Conservation (phyloP, 2,113 vertebrate species). For the Centrocercus urophasianus region DNA sequence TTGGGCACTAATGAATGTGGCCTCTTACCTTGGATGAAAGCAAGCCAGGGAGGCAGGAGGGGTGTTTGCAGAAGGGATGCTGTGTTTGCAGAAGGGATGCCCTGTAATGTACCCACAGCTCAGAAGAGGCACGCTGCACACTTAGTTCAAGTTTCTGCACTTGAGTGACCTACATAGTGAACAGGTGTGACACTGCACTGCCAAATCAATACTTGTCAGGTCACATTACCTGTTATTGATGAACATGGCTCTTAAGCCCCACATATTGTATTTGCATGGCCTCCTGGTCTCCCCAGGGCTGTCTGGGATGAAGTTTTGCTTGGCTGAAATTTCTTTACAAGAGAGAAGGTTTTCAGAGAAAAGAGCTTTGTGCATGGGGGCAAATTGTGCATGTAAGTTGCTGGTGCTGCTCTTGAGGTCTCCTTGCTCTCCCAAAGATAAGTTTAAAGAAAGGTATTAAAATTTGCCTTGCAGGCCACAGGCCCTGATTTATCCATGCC, state of each 20-base stretch:
- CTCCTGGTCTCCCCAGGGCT: not conserved
- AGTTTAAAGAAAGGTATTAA: not conserved
- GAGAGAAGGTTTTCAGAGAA: not conserved
- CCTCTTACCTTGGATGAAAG: not conserved
- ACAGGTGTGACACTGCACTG: not conserved
- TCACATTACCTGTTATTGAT: slow-evolving; percentile 35
- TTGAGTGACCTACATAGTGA: slow-evolving; percentile 40
- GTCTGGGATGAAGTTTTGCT: not conserved
- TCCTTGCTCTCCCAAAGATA: not conserved
- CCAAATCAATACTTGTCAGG: slow-evolving; percentile 29
- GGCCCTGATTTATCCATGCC: not conserved
- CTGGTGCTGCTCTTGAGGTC: not conserved
- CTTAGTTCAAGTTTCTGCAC: not conserved
- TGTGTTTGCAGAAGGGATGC: not conserved
- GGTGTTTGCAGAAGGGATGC: not conserved
- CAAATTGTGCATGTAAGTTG: not conserved
- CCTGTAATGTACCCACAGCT: not conserved
- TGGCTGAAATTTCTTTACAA: not conserved
- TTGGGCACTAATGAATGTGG: not conserved
- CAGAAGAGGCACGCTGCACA: not conserved
- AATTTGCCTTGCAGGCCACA: not conserved
- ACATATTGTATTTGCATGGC: not conserved
- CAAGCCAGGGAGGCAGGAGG: not conserved
- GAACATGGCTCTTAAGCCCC: not conserved
- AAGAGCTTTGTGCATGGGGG: not conserved